Percentiles rank a stretch among this genome's conserved stretches.
Evolutionary conservation across 2,888 invertebrate species (phyloP).

Genomic region (Noctua janthe): DNA sequence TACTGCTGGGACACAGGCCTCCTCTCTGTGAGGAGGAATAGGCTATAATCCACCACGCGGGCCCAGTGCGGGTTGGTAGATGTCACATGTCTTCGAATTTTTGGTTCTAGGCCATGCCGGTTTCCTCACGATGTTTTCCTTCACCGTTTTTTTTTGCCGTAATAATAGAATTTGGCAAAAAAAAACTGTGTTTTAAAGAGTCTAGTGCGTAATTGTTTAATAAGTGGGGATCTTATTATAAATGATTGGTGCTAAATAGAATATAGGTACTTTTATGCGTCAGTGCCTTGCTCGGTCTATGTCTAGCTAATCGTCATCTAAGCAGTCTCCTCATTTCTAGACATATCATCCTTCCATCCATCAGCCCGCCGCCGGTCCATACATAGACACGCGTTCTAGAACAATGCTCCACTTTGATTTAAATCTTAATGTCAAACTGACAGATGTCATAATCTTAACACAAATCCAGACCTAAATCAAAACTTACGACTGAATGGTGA

Average conservation of each 20-base stretch:
- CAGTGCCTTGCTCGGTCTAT: background rate
- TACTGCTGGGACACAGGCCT: too few relatives aligned
- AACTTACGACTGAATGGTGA: background rate
- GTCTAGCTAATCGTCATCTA: background rate
- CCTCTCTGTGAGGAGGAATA: too few relatives aligned
- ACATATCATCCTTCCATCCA: background rate
- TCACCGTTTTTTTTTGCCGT: too few relatives aligned
- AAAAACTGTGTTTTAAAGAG: too few relatives aligned
- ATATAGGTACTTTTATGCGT: background rate
- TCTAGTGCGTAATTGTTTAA: too few relatives aligned
- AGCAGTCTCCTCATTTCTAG: background rate
- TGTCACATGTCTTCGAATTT: too few relatives aligned
- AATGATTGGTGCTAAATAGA: background rate
- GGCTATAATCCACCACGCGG: too few relatives aligned
- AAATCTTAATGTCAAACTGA: conserved; percentile 18
- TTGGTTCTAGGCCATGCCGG: too few relatives aligned
- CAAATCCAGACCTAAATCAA: conserved; percentile 3
- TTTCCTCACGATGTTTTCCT: too few relatives aligned
- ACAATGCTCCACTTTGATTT: background rate
- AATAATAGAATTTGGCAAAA: too few relatives aligned
- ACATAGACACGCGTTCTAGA: background rate
- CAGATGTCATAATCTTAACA: conserved; percentile 9
- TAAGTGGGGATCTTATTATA: background rate
- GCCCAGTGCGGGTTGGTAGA: too few relatives aligned
- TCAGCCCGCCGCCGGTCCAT: background rate